A percentile compares a stretch with the other conserved stretches of the same genome.
Conservation (phyloP, 2,113 vertebrate species). For the Cisticola juncidis region DNA sequence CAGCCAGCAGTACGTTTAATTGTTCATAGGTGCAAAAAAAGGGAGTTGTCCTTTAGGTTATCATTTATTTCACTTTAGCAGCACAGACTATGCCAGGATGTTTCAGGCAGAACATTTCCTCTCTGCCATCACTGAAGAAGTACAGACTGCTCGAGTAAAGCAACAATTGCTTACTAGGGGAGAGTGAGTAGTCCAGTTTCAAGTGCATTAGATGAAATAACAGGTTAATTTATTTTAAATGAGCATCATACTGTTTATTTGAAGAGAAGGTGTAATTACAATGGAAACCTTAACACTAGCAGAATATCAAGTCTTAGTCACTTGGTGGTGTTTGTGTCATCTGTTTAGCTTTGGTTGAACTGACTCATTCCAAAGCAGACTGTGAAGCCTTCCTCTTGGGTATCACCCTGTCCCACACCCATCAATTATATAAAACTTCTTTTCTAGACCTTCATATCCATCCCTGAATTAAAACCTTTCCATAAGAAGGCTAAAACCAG, state of each 20-base stretch:
- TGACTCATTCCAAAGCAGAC: conserved; percentile 40
- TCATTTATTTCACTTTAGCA: neutral
- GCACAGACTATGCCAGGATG: neutral
- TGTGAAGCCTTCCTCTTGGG: conserved; percentile 24
- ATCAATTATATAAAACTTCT: conserved; percentile 2
- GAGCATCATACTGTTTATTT: conserved; percentile 50
- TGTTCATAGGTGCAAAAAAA: neutral
- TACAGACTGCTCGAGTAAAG: neutral
- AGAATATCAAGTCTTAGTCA: conserved; percentile 46
- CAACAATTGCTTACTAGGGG: neutral
- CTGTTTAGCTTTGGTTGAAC: conserved; percentile 14
- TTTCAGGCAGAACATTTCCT: neutral
- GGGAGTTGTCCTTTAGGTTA: neutral
- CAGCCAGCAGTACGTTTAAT: neutral
- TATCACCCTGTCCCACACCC: conserved; percentile 27
- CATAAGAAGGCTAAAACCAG: neutral
- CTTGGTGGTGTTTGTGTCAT: conserved; percentile 21
- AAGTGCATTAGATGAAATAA: conserved; percentile 17
- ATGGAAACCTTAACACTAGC: conserved; percentile 31
- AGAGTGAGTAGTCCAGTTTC: neutral
- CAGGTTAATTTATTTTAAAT: conserved; percentile 61
- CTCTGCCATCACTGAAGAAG: neutral
- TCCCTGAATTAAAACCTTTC: neutral
- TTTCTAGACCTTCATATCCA: neutral
- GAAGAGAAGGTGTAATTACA: conserved; percentile 41